Base-by-base conservation (phyloP, 2,113 vertebrate genomes). In the Panurus biarmicus region DNA sequence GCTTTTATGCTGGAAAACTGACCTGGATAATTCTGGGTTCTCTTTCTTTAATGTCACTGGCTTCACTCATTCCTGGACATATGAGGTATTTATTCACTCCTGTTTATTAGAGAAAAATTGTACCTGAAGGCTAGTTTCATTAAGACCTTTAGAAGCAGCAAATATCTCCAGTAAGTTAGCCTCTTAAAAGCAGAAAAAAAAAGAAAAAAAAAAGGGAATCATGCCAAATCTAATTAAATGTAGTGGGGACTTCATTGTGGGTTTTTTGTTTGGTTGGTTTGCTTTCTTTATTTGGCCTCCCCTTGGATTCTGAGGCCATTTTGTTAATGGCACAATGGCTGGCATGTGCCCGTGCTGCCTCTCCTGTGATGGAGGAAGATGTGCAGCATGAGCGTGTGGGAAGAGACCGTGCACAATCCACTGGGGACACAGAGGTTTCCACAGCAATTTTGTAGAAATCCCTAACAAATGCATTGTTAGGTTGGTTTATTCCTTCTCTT, bases 381-480 rank as follows among this genome's bases (percentile, higher is more conserved):
- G 38, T 65, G 38, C 83, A 57, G 78, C 62, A 5, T 5, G 66
- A 91, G 60, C 74, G 11, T 88, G 80, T 73, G 82, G 50, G 51
- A 56, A 57, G 89, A 48, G 48, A 93, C 73, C 5, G 0, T 8
- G 47, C 56, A 57, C 70, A 40, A 61, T 45, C 50, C 89, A 53
- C 62, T 69, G 35, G 85, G 85, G 77, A 91, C 70, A 33, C 40
- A 14, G n/a, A 90, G 80, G 75, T 86, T 92, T 95, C 84, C 85
- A 65, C 80, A 61, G 79, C 38, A 77, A 72, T 90, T 94, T 58
- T 33, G 58, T 25, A 66, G 89, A 94, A 96, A 92, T 92, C 92
- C 74, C 18, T 93, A 93, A 96, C 93, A 94, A 96, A 96, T 80
- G 85, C 74, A 35, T 95, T 94, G 91, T 95, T 94, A 47, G 42